These are phyloP conservation scores for Gastrophysa polygoni DNA, from an alignment of 2,888 invertebrate genomes.

Conservation along the genomic window DNA sequence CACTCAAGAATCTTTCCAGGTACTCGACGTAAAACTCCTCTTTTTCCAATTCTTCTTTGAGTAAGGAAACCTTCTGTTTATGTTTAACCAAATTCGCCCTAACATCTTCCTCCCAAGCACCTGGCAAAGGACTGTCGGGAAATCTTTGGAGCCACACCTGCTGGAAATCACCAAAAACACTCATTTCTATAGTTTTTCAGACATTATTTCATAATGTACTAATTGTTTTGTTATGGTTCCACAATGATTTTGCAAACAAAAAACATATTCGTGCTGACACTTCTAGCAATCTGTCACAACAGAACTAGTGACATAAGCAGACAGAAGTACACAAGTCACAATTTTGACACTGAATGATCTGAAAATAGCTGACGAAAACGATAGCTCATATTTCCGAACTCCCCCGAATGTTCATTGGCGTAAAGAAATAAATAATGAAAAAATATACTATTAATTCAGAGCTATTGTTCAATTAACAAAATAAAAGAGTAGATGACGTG, in stretches of 20 bases:
- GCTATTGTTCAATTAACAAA: too few relatives aligned
- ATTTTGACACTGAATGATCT: too few relatives aligned
- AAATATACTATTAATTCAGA: too few relatives aligned
- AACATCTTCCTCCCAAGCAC: slow-evolving; percentile 93
- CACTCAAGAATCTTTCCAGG: slow-evolving; percentile 80
- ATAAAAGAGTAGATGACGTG: too few relatives aligned
- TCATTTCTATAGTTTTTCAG: slow-evolving; percentile 62
- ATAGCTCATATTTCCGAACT: too few relatives aligned
- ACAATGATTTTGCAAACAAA: slow-evolving; percentile 27
- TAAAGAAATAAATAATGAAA: too few relatives aligned
- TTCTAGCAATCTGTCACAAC: background rate
- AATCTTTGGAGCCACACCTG: slow-evolving; percentile 91
- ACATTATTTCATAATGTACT: slow-evolving; percentile 26
- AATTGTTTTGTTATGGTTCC: background rate
- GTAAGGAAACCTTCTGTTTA: slow-evolving; percentile 81
- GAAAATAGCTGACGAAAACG: too few relatives aligned
- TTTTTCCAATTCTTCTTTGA: slow-evolving; percentile 86
- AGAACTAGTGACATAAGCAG: too few relatives aligned
- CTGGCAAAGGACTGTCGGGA: slow-evolving; percentile 87
- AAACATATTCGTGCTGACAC: slow-evolving; percentile 28
- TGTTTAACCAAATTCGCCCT: slow-evolving; percentile 88
- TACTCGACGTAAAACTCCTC: slow-evolving; percentile 91
- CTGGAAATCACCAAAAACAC: slow-evolving; percentile 90
- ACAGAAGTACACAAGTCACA: too few relatives aligned
- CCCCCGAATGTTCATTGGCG: too few relatives aligned